A percentile compares a stretch with the other conserved stretches of the same genome.
Evolutionary conservation across 2,888 invertebrate genomes (phyloP).

Genomic region (Abrostola tripartita): DNA sequence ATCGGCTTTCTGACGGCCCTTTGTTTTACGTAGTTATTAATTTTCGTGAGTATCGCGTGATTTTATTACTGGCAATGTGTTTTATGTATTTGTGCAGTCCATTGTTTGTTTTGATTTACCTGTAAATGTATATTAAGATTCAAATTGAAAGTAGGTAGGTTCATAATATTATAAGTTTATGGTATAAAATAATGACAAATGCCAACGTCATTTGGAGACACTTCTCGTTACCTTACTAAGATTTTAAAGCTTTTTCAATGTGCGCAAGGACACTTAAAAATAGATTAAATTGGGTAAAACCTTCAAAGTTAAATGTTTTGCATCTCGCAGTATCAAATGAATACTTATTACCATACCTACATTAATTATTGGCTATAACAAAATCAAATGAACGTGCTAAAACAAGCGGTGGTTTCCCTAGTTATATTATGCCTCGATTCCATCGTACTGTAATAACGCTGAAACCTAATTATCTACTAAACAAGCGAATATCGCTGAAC

Average conservation of each 20-base stretch:
- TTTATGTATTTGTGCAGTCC: neutral
- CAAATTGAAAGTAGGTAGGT: neutral
- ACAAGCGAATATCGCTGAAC: constrained; percentile 3
- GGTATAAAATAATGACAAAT: no score
- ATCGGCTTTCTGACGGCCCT: constrained; percentile 30
- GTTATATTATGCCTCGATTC: neutral
- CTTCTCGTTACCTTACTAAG: no score
- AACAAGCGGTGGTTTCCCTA: neutral
- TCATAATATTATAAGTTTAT: no score
- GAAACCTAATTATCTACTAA: neutral
- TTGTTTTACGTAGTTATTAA: constrained; percentile 35
- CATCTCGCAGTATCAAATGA: no score
- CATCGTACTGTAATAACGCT: constrained; percentile 1
- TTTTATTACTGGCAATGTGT: constrained; percentile 10
- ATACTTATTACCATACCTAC: no score
- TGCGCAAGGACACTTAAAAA: no score
- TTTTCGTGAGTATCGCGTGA: constrained; percentile 1
- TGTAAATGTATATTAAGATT: neutral
- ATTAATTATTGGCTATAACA: neutral
- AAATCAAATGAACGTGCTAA: neutral
- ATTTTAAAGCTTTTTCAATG: no score
- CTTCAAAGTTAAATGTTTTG: no score
- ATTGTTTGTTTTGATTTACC: neutral
- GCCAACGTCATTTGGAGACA: no score
- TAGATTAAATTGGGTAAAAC: no score